Evolutionary conservation across 1,140 invertebrate species (phyloP).

Genomic region (Druon quercuslanigerum): DNA sequence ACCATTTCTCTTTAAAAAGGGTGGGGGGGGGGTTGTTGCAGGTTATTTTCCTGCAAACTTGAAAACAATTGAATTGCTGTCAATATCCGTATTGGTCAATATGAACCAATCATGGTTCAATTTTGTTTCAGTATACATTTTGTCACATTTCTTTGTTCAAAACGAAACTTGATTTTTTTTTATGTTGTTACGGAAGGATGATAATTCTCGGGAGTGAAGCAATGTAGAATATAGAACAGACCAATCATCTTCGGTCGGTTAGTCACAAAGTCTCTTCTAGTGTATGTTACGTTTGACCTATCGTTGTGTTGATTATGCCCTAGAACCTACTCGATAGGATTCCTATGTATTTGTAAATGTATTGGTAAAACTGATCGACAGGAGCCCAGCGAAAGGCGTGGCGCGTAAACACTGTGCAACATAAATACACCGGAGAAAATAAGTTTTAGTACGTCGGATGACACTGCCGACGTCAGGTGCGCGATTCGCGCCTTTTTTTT

Average conservation of each 20-base stretch:
- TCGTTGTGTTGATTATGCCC: slow-evolving; percentile 35
- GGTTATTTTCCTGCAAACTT: too few species aligned
- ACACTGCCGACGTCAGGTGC: slow-evolving; percentile 51
- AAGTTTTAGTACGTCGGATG: slow-evolving; percentile 56
- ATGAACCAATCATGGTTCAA: too few species aligned
- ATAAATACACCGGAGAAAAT: slow-evolving; percentile 54
- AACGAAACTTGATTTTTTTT: too few species aligned
- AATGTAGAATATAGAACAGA: slow-evolving; percentile 43
- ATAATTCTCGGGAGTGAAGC: background rate
- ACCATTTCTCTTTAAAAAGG: too few species aligned
- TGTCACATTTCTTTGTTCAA: too few species aligned
- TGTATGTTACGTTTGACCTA: slow-evolving; percentile 44
- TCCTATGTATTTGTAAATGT: slow-evolving; percentile 45
- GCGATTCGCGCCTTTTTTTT: background rate
- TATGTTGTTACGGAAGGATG: background rate
- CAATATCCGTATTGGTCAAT: too few species aligned
- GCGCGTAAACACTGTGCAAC: slow-evolving; percentile 53
- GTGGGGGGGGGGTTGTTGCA: too few species aligned
- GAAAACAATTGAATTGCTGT: too few species aligned
- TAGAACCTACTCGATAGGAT: slow-evolving; percentile 37
- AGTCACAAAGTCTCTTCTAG: slow-evolving; percentile 55
- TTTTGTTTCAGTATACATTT: too few species aligned
- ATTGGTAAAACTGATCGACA: slow-evolving; percentile 53
- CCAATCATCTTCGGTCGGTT: slow-evolving; percentile 58
- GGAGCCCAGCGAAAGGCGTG: slow-evolving; percentile 55